Evolutionary conservation across 37 sponge, comb jelly and placozoan species (phyloP).

Genomic region (Hexactinellida sp.): DNA sequence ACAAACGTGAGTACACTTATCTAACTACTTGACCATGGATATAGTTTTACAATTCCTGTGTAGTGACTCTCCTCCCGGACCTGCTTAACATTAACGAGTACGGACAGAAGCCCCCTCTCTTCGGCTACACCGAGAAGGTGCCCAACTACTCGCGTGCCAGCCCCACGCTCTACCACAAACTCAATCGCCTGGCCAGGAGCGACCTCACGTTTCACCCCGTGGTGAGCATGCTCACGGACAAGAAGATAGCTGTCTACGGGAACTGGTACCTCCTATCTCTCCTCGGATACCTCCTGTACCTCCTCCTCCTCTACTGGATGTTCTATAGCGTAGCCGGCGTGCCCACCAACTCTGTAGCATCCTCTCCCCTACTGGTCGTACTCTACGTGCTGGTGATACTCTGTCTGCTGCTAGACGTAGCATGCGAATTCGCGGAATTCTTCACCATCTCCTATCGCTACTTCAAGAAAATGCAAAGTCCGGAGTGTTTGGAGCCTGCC

Average conservation of each 20-base stretch:
- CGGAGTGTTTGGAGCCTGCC: background rate
- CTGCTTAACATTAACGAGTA: slow-evolving; percentile 13
- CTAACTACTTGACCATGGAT: background rate
- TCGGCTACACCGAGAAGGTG: background rate
- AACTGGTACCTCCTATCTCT: background rate
- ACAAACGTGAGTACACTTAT: background rate
- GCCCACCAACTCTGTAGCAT: background rate
- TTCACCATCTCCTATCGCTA: background rate
- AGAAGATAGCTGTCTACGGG: slow-evolving; percentile 2
- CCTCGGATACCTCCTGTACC: background rate
- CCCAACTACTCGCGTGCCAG: background rate
- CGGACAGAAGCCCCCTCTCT: slow-evolving; percentile 4
- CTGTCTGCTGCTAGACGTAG: background rate
- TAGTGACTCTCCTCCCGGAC: background rate
- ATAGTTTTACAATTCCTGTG: background rate
- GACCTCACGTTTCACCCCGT: background rate
- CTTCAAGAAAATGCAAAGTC: slow-evolving; percentile 8
- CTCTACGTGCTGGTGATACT: background rate
- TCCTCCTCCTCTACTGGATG: background rate
- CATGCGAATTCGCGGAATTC: background rate
- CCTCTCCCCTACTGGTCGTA: background rate
- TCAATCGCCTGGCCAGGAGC: background rate
- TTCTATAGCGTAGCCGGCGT: background rate
- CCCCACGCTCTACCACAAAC: slow-evolving; percentile 10
- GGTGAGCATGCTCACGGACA: background rate